Evolutionary conservation across 1,140 invertebrate genomes (phyloP).

Genomic region (Thalassaphorura encarpata): DNA sequence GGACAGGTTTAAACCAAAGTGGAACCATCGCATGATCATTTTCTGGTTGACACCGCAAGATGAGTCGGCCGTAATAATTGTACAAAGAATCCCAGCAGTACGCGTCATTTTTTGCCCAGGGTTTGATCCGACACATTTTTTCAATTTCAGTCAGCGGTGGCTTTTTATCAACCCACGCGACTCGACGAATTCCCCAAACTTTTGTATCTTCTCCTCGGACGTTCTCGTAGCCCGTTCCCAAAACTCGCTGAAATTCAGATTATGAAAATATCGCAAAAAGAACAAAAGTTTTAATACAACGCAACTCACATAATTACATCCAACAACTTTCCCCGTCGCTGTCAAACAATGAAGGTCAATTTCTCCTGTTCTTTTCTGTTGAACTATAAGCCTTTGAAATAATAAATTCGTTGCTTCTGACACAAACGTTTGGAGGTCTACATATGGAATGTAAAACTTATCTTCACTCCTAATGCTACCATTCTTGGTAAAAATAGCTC

Average conservation of each 20-base stretch:
- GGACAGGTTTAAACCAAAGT: slow-evolving; percentile 24
- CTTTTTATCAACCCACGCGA: background rate
- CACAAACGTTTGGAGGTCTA: slow-evolving; percentile 14
- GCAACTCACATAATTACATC: slow-evolving; percentile 19
- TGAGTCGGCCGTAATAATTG: slow-evolving; percentile 16
- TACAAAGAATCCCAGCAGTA: slow-evolving; percentile 24
- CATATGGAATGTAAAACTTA: background rate
- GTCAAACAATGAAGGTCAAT: slow-evolving; percentile 14
- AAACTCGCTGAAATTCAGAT: background rate
- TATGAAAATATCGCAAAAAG: background rate
- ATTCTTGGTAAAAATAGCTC: background rate
- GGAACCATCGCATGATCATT: slow-evolving; percentile 22
- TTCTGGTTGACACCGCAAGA: slow-evolving; percentile 25
- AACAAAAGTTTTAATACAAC: background rate
- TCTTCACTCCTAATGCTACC: slow-evolving; percentile 1
- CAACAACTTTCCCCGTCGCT: slow-evolving; percentile 9
- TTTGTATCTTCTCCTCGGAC: slow-evolving; percentile 20
- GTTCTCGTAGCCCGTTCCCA: slow-evolving; percentile 20
- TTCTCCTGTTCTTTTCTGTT: slow-evolving; percentile 15
- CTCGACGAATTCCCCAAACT: slow-evolving; percentile 20
- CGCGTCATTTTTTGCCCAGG: background rate
- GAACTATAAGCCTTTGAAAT: slow-evolving; percentile 19
- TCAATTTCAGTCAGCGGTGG: background rate
- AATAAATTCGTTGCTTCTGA: slow-evolving; percentile 21
- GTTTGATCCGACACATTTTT: background rate